phyloP scores from a whole-genome alignment of 2,888 invertebrate genomes.

The Amblyjoppa fuscipennis region DNA sequence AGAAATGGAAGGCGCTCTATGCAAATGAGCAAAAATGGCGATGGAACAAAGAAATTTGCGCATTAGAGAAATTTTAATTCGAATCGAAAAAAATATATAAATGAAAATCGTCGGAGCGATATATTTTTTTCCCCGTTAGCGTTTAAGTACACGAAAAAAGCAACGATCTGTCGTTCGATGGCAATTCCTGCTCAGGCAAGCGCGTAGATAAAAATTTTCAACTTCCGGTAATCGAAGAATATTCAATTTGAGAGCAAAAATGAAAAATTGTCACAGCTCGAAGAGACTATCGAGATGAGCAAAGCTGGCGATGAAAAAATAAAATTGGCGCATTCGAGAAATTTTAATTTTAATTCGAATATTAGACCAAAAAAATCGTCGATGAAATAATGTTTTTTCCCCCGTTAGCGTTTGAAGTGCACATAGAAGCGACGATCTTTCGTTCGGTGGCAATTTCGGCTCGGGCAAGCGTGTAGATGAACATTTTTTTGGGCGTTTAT shows the following conservation, averaged over 20 bases:
- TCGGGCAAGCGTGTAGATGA: slow-evolving; percentile 38
- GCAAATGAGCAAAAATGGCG: neutral
- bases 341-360: neutral
- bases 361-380: neutral
- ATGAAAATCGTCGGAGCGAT: too few species aligned
- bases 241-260: too few species aligned
- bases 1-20: neutral
- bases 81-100: too few species aligned
- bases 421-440: neutral
- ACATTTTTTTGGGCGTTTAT: neutral
- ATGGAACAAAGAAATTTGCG: neutral
- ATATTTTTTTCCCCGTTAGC: too few species aligned
- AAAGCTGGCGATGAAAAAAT: neutral
- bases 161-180: too few species aligned
- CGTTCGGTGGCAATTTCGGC: neutral
- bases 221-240: too few species aligned
- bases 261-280: too few species aligned
- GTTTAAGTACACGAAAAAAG: too few species aligned
- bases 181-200: too few species aligned
- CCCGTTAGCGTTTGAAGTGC: slow-evolving; percentile 8
- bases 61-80: neutral
- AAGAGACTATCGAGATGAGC: neutral
- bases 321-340: neutral
- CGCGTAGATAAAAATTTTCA: too few species aligned
- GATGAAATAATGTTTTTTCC: neutral